Base-by-base conservation (phyloP, 1,140 invertebrate species). In the Goniozus legneri region DNA sequence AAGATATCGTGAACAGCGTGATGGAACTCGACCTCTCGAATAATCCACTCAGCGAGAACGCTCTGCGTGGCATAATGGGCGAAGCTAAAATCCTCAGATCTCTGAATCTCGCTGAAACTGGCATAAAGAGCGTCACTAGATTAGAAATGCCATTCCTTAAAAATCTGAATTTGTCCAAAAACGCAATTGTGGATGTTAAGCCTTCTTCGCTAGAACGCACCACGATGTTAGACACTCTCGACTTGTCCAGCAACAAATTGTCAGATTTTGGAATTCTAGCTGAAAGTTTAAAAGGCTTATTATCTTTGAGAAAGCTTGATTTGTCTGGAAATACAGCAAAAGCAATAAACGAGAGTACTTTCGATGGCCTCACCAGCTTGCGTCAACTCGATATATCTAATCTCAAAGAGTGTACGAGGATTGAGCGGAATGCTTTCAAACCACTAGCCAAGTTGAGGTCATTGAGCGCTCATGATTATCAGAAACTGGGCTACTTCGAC, bases 121-220 rank as follows among this genome's bases (percentile, higher is more conserved):
- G 87, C 8, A 85, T 93, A 4, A 80, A 73, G 34, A 62, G 73
- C 3, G 67, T 92, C 3, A 76, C 80, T 0, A 80, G 84, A 30
- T 64, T 95, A 14, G 92, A 95, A 75, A 93, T 89, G 19, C 91
- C 92, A 4, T 95, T 95, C 62, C 76, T 95, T 27, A 82, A 85
- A 49, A 72, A 75, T 44, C 71, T 95, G n/a, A 92, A 95, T 73
- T 62, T 95, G 6, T 92, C 89, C 0, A 71, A 80, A 20, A 95
- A 95, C 64, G 79, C 82, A 34, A 84, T 95, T 19, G 73, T 74
- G 0, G 75, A 78, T 24, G 72, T 95, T 6, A 76, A 80, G 13
- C 75, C 83, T 4, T 79, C 79, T 44, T 78, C 83, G 1, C 88
- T 95, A 59, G 82, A 89, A 50, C 74, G 89, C 10, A 84, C 89